A percentile compares a stretch with the other conserved stretches of the same genome.
phyloP scores from a whole-genome alignment of 1,140 invertebrate species.

The Papilio dardanus region DNA sequence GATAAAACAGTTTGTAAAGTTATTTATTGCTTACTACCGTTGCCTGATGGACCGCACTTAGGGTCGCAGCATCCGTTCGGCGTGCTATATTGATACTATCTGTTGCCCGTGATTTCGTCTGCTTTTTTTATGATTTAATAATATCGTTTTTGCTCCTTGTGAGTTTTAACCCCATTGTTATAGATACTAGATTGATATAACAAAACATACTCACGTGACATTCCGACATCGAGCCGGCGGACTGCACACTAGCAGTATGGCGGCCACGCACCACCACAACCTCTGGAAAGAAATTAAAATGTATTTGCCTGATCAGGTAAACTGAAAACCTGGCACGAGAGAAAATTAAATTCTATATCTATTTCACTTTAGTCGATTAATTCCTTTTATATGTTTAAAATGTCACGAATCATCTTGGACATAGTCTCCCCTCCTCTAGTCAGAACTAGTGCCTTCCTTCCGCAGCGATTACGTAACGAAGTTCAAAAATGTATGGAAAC shows the following conservation, averaged over 20 bases:
- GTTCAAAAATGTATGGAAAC: too few relatives aligned
- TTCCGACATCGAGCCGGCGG: conserved; percentile 58
- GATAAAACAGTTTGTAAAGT: conserved; percentile 31
- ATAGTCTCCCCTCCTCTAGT: too few relatives aligned
- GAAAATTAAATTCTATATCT: too few relatives aligned
- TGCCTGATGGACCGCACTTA: conserved; percentile 1
- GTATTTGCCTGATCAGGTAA: not conserved
- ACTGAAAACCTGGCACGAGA: not conserved
- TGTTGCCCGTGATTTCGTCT: not conserved
- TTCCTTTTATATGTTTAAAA: too few relatives aligned
- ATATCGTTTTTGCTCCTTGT: not conserved
- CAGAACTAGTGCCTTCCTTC: too few relatives aligned
- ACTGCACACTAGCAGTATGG: conserved; percentile 56
- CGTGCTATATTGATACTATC: not conserved
- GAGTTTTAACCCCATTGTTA: not conserved
- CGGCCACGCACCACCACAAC: conserved; percentile 59
- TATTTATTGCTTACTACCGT: conserved; percentile 28
- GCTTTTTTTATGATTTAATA: not conserved
- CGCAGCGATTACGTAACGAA: too few relatives aligned
- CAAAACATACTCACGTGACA: conserved; percentile 65
- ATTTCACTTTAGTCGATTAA: too few relatives aligned
- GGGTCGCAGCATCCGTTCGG: conserved; percentile 17
- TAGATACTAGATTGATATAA: not conserved
- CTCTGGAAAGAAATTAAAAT: conserved; percentile 61
- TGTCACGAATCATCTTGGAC: too few relatives aligned